Evolutionary conservation across 2,888 invertebrate genomes (phyloP).

Genomic region (Drepanosiphum platanoidis): DNA sequence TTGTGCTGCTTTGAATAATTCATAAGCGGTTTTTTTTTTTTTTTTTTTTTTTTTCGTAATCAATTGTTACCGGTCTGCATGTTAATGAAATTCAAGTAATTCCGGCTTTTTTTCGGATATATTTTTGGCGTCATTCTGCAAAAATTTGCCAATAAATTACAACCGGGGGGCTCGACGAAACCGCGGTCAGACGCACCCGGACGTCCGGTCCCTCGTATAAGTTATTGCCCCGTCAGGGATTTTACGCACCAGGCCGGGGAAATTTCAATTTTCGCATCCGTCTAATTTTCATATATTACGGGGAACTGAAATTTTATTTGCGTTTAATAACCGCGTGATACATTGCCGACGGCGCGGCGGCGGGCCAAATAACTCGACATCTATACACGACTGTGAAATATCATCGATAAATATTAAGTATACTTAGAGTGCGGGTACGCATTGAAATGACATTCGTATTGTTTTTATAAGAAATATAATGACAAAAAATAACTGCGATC

Average conservation of each 20-base stretch:
- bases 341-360: not conserved
- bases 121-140: conserved; percentile 21
- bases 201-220: conserved; percentile 17
- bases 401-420: too few relatives aligned
- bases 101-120: not conserved
- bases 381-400: too few relatives aligned
- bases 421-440: too few relatives aligned
- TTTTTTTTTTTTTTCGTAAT: conserved; percentile 34
- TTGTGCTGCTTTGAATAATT: conserved; percentile 58
- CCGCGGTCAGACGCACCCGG: conserved; percentile 11
- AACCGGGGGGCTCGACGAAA: not conserved
- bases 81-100: conserved; percentile 52
- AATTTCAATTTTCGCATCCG: conserved; percentile 1
- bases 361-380: too few relatives aligned
- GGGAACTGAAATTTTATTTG: not conserved
- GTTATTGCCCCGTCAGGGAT: not conserved
- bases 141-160: conserved; percentile 37
- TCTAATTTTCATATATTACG: conserved; percentile 9
- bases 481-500: not conserved
- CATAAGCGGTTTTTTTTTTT: conserved; percentile 32
- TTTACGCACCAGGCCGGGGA: not conserved
- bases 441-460: not conserved
- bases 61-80: conserved; percentile 51
- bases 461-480: not conserved
- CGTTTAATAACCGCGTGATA: not conserved